phyloP scores from a whole-genome alignment of 2,113 vertebrate species.

The Hippocampus mohnikei region DNA sequence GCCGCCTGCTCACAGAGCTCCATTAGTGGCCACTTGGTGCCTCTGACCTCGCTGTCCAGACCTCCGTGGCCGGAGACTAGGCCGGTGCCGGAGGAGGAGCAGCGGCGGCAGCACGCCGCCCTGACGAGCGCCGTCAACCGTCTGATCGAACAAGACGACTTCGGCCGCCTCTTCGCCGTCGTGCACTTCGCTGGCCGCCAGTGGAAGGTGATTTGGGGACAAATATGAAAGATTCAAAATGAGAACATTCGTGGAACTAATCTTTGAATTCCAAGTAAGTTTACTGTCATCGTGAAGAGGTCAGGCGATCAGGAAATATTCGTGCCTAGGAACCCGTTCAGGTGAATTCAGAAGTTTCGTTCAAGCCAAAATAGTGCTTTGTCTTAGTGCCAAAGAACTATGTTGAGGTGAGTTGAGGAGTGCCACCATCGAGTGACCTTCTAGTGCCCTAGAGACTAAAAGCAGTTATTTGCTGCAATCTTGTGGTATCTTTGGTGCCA shows the following conservation, averaged over 20 bases:
- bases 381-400: no score
- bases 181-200: constrained; percentile 56
- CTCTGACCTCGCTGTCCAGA: constrained; percentile 45
- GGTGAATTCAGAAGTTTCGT: no score
- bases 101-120: constrained; percentile 42
- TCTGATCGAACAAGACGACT: constrained; percentile 26
- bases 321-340: no score
- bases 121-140: constrained; percentile 50
- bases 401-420: no score
- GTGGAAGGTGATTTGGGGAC: constrained; percentile 44
- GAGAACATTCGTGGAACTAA: neutral
- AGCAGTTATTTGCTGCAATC: neutral
- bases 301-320: neutral
- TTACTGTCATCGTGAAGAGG: neutral
- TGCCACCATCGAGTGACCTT: no score
- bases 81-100: constrained; percentile 23
- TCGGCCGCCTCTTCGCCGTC: constrained; percentile 57
- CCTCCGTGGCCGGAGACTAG: constrained; percentile 44
- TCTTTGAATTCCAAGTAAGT: neutral
- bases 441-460: neutral
- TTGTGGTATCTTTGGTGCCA: neutral
- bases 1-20: constrained; percentile 34
- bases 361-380: no score
- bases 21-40: constrained; percentile 11
- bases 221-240: neutral